Evolutionary conservation across 30 jellyfish, hydroid and myxozoan species (phyloP).

Genomic region (Cassiopea andromeda): DNA sequence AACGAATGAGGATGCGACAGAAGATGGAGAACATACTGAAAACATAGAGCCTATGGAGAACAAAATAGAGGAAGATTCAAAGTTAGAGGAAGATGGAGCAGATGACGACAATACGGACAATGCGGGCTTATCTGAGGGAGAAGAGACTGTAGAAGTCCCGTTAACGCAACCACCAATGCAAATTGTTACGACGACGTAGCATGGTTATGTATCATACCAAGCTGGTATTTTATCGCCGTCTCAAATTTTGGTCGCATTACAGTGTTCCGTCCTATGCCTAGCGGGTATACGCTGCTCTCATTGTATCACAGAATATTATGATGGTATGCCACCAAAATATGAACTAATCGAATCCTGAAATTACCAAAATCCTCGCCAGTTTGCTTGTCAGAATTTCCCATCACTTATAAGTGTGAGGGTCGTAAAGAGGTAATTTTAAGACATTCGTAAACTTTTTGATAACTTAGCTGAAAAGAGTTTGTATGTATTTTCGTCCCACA

Average conservation of each 20-base stretch:
- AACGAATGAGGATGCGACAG: slow-evolving; percentile 80
- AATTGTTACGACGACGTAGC: slow-evolving; percentile 56
- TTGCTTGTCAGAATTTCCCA: too few species aligned
- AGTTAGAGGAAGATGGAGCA: slow-evolving; percentile 51
- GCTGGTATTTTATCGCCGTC: background rate
- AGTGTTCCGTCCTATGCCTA: background rate
- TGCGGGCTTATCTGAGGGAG: slow-evolving; percentile 49
- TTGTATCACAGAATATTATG: background rate
- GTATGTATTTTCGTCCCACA: too few species aligned
- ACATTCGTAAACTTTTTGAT: too few species aligned
- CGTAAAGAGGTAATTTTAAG: too few species aligned
- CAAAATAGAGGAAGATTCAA: slow-evolving; percentile 37
- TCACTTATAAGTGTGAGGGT: too few species aligned
- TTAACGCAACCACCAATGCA: slow-evolving; percentile 52
- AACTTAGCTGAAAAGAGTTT: too few species aligned
- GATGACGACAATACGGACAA: slow-evolving; percentile 64
- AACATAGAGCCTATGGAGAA: slow-evolving; percentile 61
- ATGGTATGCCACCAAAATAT: background rate
- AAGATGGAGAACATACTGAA: slow-evolving; percentile 82
- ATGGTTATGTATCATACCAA: background rate
- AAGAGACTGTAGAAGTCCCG: slow-evolving; percentile 28
- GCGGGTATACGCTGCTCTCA: background rate
- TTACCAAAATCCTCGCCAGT: too few species aligned
- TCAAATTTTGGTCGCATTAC: background rate
- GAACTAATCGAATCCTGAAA: background rate